Evolutionary conservation across 2,113 vertebrate genomes (phyloP).

Genomic region (Heterocephalus glaber): DNA sequence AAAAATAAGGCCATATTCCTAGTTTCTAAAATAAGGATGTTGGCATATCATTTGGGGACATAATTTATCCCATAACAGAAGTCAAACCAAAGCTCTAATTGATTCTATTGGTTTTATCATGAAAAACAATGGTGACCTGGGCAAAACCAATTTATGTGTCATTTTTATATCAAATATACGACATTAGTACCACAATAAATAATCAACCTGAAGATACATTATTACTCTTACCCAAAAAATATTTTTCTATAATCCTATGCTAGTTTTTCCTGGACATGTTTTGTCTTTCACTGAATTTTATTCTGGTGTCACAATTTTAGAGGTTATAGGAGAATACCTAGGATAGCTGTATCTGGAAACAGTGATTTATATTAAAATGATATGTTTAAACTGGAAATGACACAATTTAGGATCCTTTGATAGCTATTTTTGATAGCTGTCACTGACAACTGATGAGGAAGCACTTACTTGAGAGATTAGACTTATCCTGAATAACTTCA

Average conservation of each 20-base stretch:
- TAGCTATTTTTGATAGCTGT: slow-evolving; percentile 54
- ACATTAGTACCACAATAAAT: background rate
- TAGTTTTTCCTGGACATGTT: background rate
- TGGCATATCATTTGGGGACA: background rate
- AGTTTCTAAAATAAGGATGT: background rate
- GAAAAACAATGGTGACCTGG: background rate
- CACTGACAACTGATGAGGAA: slow-evolving; percentile 23
- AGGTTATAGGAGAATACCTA: background rate
- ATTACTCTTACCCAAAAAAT: background rate
- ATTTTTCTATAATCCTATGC: background rate
- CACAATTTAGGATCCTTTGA: background rate
- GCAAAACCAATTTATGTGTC: background rate
- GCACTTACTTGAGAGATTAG: slow-evolving; percentile 54
- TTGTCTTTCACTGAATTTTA: background rate
- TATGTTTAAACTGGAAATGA: background rate
- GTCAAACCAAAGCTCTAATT: background rate
- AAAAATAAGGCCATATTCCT: background rate
- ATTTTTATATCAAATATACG: background rate
- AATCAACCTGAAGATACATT: background rate
- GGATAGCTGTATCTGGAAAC: slow-evolving; percentile 3
- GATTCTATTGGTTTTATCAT: background rate
- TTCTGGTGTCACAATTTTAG: background rate
- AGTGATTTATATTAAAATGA: slow-evolving; percentile 38
- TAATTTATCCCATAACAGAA: background rate
- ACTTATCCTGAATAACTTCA: slow-evolving; percentile 45